Percentiles rank a stretch among this genome's conserved stretches.
Conservation (phyloP, 2,113 vertebrate genomes). For the Malurus alboscapulatus region DNA sequence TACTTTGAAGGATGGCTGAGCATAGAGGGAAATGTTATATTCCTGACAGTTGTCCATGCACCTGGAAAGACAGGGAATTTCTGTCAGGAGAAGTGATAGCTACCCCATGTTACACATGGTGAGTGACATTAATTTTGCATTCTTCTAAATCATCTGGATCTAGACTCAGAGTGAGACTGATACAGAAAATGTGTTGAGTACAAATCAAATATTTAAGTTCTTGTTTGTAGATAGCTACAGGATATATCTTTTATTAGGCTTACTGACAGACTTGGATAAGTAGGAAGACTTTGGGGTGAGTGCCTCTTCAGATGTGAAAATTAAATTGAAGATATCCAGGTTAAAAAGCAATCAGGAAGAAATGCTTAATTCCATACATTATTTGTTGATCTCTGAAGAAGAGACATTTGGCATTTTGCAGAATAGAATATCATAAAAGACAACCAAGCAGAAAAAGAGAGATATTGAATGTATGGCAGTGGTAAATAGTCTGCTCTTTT, state of each 20-base stretch:
- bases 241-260: not conserved
- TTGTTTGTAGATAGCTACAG: not conserved
- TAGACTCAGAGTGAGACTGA: not conserved
- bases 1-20: constrained; percentile 83
- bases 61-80: constrained; percentile 95
- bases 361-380: not conserved
- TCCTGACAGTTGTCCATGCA: constrained; percentile 94
- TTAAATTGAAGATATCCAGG: not conserved
- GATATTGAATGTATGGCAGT: not conserved
- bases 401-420: not conserved
- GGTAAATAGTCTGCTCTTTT: not conserved
- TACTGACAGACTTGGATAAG: not conserved
- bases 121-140: constrained; percentile 22
- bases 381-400: not conserved
- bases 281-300: not conserved
- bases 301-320: not conserved
- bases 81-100: constrained; percentile 92
- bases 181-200: not conserved
- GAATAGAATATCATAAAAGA: not conserved
- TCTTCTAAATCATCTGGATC: not conserved
- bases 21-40: constrained; percentile 92
- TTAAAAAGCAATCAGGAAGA: not conserved
- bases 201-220: not conserved
- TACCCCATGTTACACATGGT: constrained; percentile 94
- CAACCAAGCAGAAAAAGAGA: not conserved